These are phyloP conservation scores for Cheilosia vulpina DNA, from an alignment of 2,888 invertebrate species.

Conservation along the genomic window DNA sequence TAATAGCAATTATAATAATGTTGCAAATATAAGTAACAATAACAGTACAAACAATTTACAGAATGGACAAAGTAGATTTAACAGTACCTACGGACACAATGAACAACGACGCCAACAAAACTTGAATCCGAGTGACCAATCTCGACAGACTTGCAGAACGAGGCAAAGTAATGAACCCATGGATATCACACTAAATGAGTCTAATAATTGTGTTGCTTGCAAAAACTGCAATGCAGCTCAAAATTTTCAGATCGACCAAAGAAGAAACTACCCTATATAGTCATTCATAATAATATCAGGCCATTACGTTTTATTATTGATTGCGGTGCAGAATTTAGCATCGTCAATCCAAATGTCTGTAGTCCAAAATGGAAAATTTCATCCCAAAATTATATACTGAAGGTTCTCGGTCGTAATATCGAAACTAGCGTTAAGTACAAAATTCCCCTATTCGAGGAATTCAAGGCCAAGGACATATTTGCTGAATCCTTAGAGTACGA, in stretches of 20 bases:
- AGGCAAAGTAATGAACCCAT: slow-evolving; percentile 5
- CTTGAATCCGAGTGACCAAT: background rate
- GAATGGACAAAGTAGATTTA: background rate
- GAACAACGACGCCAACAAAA: background rate
- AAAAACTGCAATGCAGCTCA: background rate
- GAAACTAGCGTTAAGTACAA: background rate
- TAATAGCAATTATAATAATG: background rate
- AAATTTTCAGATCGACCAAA: slow-evolving; percentile 15
- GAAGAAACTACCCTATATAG: slow-evolving; percentile 19
- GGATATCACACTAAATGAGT: slow-evolving; percentile 7
- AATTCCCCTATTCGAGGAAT: slow-evolving; percentile 13
- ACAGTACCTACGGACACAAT: background rate
- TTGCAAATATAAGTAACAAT: too few species aligned
- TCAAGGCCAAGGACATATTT: slow-evolving; percentile 1
- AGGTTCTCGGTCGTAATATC: slow-evolving; percentile 14
- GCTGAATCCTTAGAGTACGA: slow-evolving; percentile 25
- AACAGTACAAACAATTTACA: background rate
- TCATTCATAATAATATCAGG: slow-evolving; percentile 9
- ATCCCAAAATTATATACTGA: slow-evolving; percentile 6
- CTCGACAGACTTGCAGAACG: background rate
- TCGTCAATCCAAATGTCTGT: slow-evolving; percentile 12
- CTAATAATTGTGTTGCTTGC: slow-evolving; percentile 1
- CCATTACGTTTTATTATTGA: slow-evolving; percentile 27
- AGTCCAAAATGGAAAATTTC: slow-evolving; percentile 19
- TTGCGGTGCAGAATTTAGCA: slow-evolving; percentile 25